Percentiles rank a stretch among this genome's conserved stretches.
Conservation (phyloP, 2,888 invertebrate species). For the Drosophila sordidula region DNA sequence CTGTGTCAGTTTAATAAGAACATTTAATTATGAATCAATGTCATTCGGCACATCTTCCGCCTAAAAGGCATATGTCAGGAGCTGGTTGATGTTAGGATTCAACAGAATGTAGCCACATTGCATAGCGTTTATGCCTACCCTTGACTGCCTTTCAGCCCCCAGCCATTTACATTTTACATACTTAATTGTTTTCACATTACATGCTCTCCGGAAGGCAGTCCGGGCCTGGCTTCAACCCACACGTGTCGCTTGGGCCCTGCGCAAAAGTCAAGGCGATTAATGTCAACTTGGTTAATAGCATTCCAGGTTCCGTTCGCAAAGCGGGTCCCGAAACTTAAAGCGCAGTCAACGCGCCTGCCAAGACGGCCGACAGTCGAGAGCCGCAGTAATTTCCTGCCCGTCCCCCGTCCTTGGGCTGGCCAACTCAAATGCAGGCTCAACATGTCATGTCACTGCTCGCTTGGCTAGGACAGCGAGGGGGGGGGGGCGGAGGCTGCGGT, state of each 20-base stretch:
- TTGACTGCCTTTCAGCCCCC: constrained; percentile 1
- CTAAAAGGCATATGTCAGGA: constrained; percentile 11
- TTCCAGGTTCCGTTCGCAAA: constrained; percentile 61
- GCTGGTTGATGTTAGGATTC: neutral
- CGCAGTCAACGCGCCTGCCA: constrained; percentile 32
- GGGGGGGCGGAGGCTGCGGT: constrained; percentile 61
- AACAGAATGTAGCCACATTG: constrained; percentile 7
- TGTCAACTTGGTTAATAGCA: constrained; percentile 80
- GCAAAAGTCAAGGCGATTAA: constrained; percentile 73
- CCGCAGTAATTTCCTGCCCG: constrained; percentile 54
- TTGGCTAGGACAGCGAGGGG: neutral
- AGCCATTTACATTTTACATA: constrained; percentile 71
- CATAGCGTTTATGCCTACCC: neutral
- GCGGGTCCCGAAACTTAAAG: constrained; percentile 65
- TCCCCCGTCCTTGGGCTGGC: constrained; percentile 12
- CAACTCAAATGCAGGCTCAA: constrained; percentile 74
- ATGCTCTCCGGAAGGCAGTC: constrained; percentile 32
- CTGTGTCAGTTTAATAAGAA: constrained; percentile 15
- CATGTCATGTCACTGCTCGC: constrained; percentile 67
- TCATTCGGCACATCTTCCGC: constrained; percentile 19
- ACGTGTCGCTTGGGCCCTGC: no score
- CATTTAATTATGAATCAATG: constrained; percentile 34
- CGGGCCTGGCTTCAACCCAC: constrained; percentile 2
- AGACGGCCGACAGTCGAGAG: constrained; percentile 30
- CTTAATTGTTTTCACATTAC: constrained; percentile 75